A percentile compares a stretch with the other conserved stretches of the same genome.
Evolutionary conservation across 2,797 vertebrate species (phyloP).

Genomic region (Hylomyscus alleni): DNA sequence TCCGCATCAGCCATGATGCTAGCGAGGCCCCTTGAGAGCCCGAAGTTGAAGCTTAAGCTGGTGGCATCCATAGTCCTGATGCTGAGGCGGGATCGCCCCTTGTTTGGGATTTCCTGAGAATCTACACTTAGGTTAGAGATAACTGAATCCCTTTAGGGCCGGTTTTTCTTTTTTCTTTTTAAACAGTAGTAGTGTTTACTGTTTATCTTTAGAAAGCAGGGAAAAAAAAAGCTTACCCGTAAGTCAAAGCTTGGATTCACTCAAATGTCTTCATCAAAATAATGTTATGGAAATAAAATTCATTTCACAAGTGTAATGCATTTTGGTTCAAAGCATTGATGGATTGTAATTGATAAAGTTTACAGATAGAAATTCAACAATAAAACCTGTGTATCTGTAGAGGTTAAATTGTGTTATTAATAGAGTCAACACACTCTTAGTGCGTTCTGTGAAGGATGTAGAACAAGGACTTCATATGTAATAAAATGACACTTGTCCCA

Average conservation of each 20-base stretch:
- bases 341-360: conserved; percentile 34
- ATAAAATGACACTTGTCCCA: background rate
- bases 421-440: background rate
- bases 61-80: background rate
- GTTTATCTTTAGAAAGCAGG: conserved; percentile 48
- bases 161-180: conserved; percentile 6
- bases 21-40: conserved; percentile 59
- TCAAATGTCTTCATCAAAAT: background rate
- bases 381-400: background rate
- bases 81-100: conserved; percentile 33
- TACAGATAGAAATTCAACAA: conserved; percentile 5
- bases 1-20: conserved; percentile 86
- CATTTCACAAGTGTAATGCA: conserved; percentile 18
- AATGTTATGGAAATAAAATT: conserved; percentile 60
- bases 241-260: conserved; percentile 54
- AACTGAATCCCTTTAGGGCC: conserved; percentile 11
- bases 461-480: conserved; percentile 14
- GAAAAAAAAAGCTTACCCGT: background rate
- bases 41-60: conserved; percentile 57
- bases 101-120: conserved; percentile 69
- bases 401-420: background rate
- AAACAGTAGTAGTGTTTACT: background rate
- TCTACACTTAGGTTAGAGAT: conserved; percentile 2
- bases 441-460: background rate
- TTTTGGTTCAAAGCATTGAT: conserved; percentile 32